Conservation (phyloP, 1,140 invertebrate species). For the Diorhabda elongata region DNA sequence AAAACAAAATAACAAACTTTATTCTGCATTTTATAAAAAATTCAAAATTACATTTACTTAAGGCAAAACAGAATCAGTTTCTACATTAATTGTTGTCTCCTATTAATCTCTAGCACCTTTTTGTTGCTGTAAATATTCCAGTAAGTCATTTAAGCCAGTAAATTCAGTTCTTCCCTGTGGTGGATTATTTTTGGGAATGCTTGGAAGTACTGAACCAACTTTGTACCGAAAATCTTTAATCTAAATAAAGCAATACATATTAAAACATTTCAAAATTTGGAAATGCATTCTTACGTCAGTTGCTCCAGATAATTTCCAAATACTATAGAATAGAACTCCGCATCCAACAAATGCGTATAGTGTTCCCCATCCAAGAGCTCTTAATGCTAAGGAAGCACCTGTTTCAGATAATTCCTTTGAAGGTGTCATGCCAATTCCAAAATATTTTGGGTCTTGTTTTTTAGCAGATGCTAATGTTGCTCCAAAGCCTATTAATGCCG, state of each 20-base stretch:
- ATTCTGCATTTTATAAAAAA: not conserved
- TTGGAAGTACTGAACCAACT: slow-evolving; percentile 58
- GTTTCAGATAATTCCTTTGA: slow-evolving; percentile 65
- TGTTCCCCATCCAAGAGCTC: slow-evolving; percentile 83
- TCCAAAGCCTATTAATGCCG: slow-evolving; percentile 77
- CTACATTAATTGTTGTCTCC: not conserved
- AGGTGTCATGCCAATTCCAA: slow-evolving; percentile 68
- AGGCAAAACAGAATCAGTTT: not conserved
- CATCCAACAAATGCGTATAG: slow-evolving; percentile 81
- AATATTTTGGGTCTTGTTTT: slow-evolving; percentile 74
- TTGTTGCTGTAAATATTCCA: slow-evolving; percentile 66
- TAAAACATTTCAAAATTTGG: not conserved
- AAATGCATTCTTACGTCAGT: slow-evolving; percentile 57
- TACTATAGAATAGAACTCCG: slow-evolving; percentile 71
- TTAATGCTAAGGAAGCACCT: slow-evolving; percentile 70
- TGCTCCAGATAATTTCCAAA: slow-evolving; percentile 87
- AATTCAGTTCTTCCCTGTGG: slow-evolving; percentile 83
- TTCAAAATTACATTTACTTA: not conserved
- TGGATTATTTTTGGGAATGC: slow-evolving; percentile 74
- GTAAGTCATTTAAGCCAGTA: slow-evolving; percentile 71
- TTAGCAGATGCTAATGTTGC: slow-evolving; percentile 70
- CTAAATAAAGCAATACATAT: slow-evolving; percentile 21
- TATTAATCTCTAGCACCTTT: slow-evolving; percentile 43
- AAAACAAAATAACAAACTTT: not conserved
- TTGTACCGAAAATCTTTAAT: not conserved